phyloP scores from a whole-genome alignment of 2,888 invertebrate species.

The Oscheius myriophilus region DNA sequence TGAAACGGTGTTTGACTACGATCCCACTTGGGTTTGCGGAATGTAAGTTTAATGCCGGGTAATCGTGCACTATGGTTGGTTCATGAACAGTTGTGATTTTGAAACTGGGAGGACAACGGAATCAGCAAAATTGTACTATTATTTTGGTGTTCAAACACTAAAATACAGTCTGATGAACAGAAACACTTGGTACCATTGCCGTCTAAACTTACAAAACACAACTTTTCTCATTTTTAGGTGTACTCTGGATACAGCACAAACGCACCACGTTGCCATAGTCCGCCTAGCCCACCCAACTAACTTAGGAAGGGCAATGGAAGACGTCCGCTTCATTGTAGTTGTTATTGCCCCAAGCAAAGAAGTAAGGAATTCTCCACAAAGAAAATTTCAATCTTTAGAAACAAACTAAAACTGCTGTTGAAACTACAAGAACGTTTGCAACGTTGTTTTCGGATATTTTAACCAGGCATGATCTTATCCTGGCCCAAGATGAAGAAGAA shows the following conservation, averaged over 20 bases:
- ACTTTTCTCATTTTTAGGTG: neutral
- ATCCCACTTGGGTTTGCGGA: slow-evolving; percentile 77
- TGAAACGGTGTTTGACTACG: slow-evolving; percentile 75
- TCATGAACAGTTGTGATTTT: no score
- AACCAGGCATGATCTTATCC: slow-evolving; percentile 75
- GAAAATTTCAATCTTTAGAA: neutral
- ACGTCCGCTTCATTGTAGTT: slow-evolving; percentile 9
- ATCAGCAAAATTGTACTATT: no score
- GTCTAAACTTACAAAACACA: neutral
- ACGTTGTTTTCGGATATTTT: slow-evolving; percentile 74
- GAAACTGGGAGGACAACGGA: no score
- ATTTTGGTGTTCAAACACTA: no score
- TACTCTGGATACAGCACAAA: neutral
- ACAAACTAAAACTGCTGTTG: slow-evolving; percentile 13
- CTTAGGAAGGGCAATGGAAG: slow-evolving; percentile 16
- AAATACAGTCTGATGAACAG: no score
- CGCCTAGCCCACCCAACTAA: slow-evolving; percentile 4
- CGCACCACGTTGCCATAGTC: slow-evolving; percentile 7
- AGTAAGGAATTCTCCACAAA: neutral
- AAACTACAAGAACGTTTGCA: slow-evolving; percentile 70
- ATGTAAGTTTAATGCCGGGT: no score
- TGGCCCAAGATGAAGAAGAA: slow-evolving; percentile 74
- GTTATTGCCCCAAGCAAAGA: slow-evolving; percentile 11
- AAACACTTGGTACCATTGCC: no score
- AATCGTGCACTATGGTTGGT: no score